These are phyloP conservation scores for Salarias fasciatus DNA, from an alignment of 2,797 vertebrate species.

Conservation along the genomic window DNA sequence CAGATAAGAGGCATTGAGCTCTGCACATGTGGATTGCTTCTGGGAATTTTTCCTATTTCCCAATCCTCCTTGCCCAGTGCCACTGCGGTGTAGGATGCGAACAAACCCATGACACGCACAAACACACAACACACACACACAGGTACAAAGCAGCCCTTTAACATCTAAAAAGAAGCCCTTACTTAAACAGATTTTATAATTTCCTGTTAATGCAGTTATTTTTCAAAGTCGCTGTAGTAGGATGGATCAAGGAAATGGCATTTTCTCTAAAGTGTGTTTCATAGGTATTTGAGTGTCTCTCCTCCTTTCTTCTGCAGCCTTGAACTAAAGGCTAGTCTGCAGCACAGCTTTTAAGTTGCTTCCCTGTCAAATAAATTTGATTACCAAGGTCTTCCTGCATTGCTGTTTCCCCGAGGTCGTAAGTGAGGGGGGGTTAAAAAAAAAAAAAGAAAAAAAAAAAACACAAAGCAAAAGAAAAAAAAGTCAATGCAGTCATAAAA, in stretches of 20 bases:
- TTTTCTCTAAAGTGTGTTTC: constrained; percentile 64
- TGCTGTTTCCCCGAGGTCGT: constrained; percentile 64
- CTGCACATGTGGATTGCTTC: constrained; percentile 72
- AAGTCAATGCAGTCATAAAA: constrained; percentile 68
- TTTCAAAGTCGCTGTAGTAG: constrained; percentile 61
- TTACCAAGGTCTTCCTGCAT: constrained; percentile 68
- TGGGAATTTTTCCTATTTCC: constrained; percentile 72
- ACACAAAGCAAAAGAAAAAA: constrained; percentile 5
- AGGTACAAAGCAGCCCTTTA: constrained; percentile 34
- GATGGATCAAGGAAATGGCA: constrained; percentile 69
- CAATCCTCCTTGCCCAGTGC: constrained; percentile 53
- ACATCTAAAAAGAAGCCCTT: constrained; percentile 43
- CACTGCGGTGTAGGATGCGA: constrained; percentile 56
- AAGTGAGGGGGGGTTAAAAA: too few relatives aligned
- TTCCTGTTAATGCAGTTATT: constrained; percentile 61
- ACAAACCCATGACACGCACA: constrained; percentile 16
- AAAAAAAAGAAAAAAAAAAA: constrained; percentile 26
- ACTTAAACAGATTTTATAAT: constrained; percentile 65
- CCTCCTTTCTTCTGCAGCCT: constrained; percentile 51
- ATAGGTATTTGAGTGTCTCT: constrained; percentile 57
- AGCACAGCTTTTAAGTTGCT: constrained; percentile 73
- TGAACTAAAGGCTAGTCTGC: constrained; percentile 74
- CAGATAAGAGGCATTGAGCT: constrained; percentile 70
- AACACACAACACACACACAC: background rate
- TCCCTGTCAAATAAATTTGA: constrained; percentile 79